Evolutionary conservation across 2,888 invertebrate species (phyloP).

Genomic region (Rhopalosiphum nymphaeae): DNA sequence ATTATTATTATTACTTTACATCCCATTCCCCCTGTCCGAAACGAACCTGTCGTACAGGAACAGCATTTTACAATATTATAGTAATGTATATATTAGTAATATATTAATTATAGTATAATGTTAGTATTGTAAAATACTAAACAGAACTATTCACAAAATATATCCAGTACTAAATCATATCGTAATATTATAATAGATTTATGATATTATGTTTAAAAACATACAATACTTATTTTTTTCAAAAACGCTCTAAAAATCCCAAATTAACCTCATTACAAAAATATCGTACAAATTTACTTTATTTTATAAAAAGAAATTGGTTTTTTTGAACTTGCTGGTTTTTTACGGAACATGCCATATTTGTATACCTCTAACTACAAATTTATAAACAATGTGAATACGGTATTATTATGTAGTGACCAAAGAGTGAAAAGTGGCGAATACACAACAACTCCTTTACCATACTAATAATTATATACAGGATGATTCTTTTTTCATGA

Average conservation of each 20-base stretch:
- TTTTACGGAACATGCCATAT: background rate
- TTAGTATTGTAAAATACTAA: background rate
- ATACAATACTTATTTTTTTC: background rate
- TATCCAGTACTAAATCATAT: background rate
- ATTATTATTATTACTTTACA: conserved; percentile 13
- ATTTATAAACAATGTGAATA: background rate
- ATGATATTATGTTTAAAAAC: background rate
- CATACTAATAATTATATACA: background rate
- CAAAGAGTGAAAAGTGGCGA: background rate
- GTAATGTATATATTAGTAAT: background rate
- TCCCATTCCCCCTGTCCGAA: conserved; percentile 11
- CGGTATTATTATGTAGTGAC: background rate
- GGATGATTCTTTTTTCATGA: too few relatives aligned
- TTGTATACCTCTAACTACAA: background rate
- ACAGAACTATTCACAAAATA: background rate
- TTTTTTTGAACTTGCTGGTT: background rate
- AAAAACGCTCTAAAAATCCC: background rate
- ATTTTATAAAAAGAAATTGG: background rate
- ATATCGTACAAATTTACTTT: background rate
- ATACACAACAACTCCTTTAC: background rate
- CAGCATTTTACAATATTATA: background rate
- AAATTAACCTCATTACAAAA: background rate
- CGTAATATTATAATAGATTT: background rate
- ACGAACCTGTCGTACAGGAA: conserved; percentile 4
- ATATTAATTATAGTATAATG: background rate